Evolutionary conservation across 2,888 invertebrate species (phyloP).

Genomic region (Himalopsyche tibetana): DNA sequence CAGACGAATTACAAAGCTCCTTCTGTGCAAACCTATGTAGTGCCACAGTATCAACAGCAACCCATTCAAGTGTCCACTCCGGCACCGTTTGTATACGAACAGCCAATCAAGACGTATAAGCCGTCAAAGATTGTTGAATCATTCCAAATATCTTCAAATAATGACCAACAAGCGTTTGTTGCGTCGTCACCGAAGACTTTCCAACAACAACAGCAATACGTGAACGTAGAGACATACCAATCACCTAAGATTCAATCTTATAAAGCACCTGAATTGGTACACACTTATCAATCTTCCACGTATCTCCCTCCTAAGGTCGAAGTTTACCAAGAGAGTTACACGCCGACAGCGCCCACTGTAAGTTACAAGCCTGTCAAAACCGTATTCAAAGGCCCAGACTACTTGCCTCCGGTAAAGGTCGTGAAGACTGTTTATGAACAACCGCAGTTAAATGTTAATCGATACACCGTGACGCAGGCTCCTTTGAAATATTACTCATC

Average conservation of each 20-base stretch:
- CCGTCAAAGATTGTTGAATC: slow-evolving; percentile 53
- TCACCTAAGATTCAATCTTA: slow-evolving; percentile 50
- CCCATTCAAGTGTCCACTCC: slow-evolving; percentile 57
- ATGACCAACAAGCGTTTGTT: slow-evolving; percentile 57
- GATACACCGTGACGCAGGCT: slow-evolving; percentile 54
- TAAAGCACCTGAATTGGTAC: slow-evolving; percentile 44
- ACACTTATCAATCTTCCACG: slow-evolving; percentile 58
- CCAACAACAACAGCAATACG: slow-evolving; percentile 46
- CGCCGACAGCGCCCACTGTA: slow-evolving; percentile 68
- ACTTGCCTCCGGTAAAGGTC: slow-evolving; percentile 69
- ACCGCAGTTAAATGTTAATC: slow-evolving; percentile 42
- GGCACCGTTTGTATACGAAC: slow-evolving; percentile 59
- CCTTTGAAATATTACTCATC: slow-evolving; percentile 59
- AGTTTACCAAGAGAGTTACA: slow-evolving; percentile 57
- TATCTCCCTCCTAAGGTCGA: slow-evolving; percentile 59
- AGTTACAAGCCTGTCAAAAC: slow-evolving; percentile 65
- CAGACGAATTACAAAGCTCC: slow-evolving; percentile 72
- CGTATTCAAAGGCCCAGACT: slow-evolving; percentile 61
- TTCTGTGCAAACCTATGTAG: slow-evolving; percentile 70
- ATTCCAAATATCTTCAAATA: slow-evolving; percentile 61
- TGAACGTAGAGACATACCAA: slow-evolving; percentile 47
- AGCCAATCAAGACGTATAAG: slow-evolving; percentile 48
- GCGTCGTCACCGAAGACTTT: slow-evolving; percentile 55
- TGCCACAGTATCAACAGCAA: slow-evolving; percentile 70
- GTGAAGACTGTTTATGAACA: slow-evolving; percentile 58